Evolutionary conservation across 2,888 invertebrate genomes (phyloP).

Genomic region (Dastarcus helophoroides): DNA sequence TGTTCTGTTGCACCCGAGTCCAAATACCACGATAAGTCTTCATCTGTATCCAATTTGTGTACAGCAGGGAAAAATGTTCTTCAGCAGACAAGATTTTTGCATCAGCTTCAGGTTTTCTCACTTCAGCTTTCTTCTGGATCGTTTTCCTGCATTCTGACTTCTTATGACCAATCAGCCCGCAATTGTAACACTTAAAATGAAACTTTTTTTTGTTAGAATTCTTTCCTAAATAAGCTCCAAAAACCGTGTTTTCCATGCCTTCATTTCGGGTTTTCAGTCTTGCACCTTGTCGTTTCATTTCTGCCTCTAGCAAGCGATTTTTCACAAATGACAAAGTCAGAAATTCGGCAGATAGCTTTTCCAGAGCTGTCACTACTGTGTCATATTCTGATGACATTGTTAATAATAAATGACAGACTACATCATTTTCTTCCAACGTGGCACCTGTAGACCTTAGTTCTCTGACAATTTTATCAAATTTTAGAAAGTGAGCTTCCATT

Average conservation of each 20-base stretch:
- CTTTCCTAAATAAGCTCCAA: too few relatives aligned
- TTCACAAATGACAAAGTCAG: constrained; percentile 17
- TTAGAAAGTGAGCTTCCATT: constrained; percentile 17
- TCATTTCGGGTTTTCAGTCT: too few relatives aligned
- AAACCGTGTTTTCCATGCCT: too few relatives aligned
- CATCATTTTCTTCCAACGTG: constrained; percentile 10
- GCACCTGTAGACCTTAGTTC: constrained; percentile 17
- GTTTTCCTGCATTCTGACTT: not conserved
- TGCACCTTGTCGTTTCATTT: constrained; percentile 10
- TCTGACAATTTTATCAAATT: constrained; percentile 19
- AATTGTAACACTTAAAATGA: constrained; percentile 1
- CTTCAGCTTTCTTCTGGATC: not conserved
- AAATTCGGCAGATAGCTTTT: constrained; percentile 10
- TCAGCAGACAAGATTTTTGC: too few relatives aligned
- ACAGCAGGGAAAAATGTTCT: too few relatives aligned
- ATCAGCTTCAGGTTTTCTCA: too few relatives aligned
- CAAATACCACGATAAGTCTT: constrained; percentile 16
- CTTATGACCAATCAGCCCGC: constrained; percentile 2
- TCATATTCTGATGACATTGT: constrained; percentile 16
- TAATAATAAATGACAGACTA: constrained; percentile 16
- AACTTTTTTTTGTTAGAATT: not conserved
- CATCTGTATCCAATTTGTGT: too few relatives aligned
- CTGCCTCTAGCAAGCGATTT: constrained; percentile 17
- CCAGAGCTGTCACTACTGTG: constrained; percentile 18
- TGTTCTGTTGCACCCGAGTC: constrained; percentile 21